A percentile compares a stretch with the other conserved stretches of the same genome.
phyloP scores from a whole-genome alignment of 1,140 invertebrate species.

The Ceratoteleas bidentatus region DNA sequence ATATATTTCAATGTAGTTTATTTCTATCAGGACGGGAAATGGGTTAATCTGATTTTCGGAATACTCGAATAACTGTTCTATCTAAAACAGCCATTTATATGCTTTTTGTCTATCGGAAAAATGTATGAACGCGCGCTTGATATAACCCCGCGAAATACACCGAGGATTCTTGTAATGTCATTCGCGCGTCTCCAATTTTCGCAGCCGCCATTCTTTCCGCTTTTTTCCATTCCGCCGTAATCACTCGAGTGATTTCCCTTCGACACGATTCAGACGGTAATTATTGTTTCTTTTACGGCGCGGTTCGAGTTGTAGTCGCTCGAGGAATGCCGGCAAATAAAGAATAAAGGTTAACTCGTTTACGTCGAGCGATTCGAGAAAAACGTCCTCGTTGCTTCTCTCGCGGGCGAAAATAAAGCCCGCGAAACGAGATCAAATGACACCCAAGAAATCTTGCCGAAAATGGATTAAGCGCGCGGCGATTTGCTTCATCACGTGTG shows the following conservation, averaged over 20 bases:
- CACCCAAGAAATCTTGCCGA: neutral
- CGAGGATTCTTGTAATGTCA: constrained; percentile 25
- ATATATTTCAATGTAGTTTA: constrained; percentile 59
- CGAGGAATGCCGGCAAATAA: too few species aligned
- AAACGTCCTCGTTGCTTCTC: too few species aligned
- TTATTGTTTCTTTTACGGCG: neutral
- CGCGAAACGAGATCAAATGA: too few species aligned
- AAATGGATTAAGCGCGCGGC: neutral
- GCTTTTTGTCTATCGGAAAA: constrained; percentile 41
- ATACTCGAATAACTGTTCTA: constrained; percentile 50
- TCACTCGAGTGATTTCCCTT: neutral
- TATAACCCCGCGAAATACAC: constrained; percentile 34
- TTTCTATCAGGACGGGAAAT: constrained; percentile 57
- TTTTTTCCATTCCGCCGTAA: constrained; percentile 6
- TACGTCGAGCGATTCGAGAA: too few species aligned
- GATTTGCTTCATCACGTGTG: too few species aligned
- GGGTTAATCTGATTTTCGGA: constrained; percentile 58
- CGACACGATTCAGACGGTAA: neutral
- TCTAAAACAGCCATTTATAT: constrained; percentile 57
- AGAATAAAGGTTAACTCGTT: too few species aligned
- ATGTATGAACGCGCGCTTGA: constrained; percentile 29
- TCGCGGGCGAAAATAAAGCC: too few species aligned
- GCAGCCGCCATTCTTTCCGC: too few species aligned
- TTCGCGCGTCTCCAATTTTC: constrained; percentile 17
- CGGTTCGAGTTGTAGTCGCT: too few species aligned